Evolutionary conservation across 2,797 vertebrate genomes (phyloP).

Genomic region (Sarcophilus harrisii): DNA sequence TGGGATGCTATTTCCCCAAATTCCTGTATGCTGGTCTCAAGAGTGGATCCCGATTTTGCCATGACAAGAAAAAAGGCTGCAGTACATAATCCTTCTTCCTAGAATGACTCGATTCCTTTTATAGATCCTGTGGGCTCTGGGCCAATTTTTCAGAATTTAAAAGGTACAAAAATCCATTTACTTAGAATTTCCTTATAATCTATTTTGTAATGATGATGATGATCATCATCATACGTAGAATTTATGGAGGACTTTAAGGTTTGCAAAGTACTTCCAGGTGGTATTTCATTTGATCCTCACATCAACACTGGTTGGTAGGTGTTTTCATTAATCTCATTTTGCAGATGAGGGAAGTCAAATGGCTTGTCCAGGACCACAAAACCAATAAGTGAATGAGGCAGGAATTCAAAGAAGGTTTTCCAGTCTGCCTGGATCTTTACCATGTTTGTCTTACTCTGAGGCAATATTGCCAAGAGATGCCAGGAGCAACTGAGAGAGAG

Average conservation of each 20-base stretch:
- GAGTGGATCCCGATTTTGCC: neutral
- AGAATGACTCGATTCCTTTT: slow-evolving; percentile 7
- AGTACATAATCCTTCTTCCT: slow-evolving; percentile 29
- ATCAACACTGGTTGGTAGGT: neutral
- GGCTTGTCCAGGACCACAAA: neutral
- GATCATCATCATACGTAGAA: neutral
- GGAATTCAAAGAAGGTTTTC: neutral
- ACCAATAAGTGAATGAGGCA: neutral
- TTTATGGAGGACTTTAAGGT: neutral
- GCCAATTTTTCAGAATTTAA: neutral
- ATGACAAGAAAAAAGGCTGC: slow-evolving; percentile 44
- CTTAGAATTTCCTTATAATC: neutral
- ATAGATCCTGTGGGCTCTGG: slow-evolving; percentile 27
- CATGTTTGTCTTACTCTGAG: neutral
- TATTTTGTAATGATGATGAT: neutral
- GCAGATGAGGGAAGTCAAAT: neutral
- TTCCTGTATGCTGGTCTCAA: neutral
- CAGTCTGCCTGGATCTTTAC: neutral
- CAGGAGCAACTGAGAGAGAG: neutral
- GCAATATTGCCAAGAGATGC: neutral
- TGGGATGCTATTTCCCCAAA: neutral
- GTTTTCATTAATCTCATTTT: neutral
- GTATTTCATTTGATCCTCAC: neutral
- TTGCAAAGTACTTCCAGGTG: neutral
- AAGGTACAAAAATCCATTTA: neutral